A percentile compares a stretch with the other conserved stretches of the same genome.
These are phyloP conservation scores for Stenotaenia linearis DNA, from an alignment of 2,888 invertebrate species.

Conservation along the genomic window DNA sequence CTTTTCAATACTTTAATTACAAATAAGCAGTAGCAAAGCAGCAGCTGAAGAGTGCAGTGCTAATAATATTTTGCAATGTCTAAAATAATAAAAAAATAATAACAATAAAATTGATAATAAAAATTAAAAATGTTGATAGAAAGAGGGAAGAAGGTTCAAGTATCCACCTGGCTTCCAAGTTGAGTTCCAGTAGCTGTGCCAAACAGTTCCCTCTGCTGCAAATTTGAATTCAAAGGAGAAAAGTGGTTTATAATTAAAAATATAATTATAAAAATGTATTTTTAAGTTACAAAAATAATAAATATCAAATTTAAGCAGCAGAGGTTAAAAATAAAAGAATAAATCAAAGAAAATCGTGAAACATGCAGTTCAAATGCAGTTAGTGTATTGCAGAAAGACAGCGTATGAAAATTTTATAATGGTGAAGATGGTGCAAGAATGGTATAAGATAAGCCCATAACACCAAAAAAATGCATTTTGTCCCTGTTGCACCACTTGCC, in stretches of 20 bases:
- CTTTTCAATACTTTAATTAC: neutral
- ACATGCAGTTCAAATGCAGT: conserved; percentile 17
- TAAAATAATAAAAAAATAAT: neutral
- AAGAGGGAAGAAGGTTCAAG: neutral
- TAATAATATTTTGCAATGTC: neutral
- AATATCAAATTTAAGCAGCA: neutral
- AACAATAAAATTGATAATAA: neutral
- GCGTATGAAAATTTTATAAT: too few relatives aligned
- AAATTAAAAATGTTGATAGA: neutral
- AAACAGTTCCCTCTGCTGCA: conserved; percentile 29
- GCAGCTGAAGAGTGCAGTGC: neutral
- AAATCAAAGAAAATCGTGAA: neutral
- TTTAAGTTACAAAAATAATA: neutral
- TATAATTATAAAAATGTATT: neutral
- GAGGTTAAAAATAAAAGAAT: neutral
- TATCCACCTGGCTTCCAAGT: conserved; percentile 44
- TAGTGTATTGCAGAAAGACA: neutral
- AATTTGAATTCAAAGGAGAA: neutral
- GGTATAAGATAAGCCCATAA: neutral
- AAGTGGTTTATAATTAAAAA: neutral
- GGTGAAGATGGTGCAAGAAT: neutral
- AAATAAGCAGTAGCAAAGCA: neutral
- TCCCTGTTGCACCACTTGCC: neutral
- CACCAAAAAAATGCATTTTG: neutral
- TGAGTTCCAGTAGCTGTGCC: conserved; percentile 37